These are phyloP conservation scores for Meghimatium bilineatum DNA, from an alignment of 2,888 invertebrate species.

Conservation along the genomic window DNA sequence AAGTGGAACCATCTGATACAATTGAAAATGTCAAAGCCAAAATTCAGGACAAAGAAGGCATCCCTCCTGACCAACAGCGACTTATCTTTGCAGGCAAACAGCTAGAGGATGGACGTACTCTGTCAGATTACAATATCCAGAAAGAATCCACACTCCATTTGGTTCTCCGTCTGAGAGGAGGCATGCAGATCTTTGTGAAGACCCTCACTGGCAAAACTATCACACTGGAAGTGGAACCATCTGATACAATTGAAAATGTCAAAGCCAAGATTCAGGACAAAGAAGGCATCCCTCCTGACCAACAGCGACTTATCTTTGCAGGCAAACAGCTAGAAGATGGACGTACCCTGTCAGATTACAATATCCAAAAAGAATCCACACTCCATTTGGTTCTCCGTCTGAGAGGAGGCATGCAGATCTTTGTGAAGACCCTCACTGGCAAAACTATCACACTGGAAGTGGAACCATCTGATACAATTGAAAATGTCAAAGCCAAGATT, in stretches of 20 bases:
- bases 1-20: slow-evolving; percentile 51
- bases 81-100: slow-evolving; percentile 97
- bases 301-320: slow-evolving; percentile 41
- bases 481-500: slow-evolving; percentile 86
- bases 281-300: slow-evolving; percentile 47
- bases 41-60: slow-evolving; percentile 39
- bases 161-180: slow-evolving; percentile 78
- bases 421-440: slow-evolving; percentile 75
- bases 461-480: slow-evolving; percentile 93
- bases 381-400: slow-evolving; percentile 83
- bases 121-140: slow-evolving; percentile 96
- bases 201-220: slow-evolving; percentile 44
- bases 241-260: slow-evolving; percentile 48
- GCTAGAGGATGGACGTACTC: slow-evolving; percentile 93
- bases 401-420: slow-evolving; percentile 88
- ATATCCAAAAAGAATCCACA: slow-evolving; percentile 91
- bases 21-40: slow-evolving; percentile 43
- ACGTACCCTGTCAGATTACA: slow-evolving; percentile 39
- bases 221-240: slow-evolving; percentile 72
- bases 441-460: slow-evolving; percentile 70
- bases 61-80: slow-evolving; percentile 83
- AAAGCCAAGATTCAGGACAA: slow-evolving; percentile 53
- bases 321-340: slow-evolving; percentile 44
- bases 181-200: slow-evolving; percentile 46
- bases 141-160: slow-evolving; percentile 92